Percentiles rank a stretch among this genome's conserved stretches.
These are phyloP conservation scores for Semnornis frantzii DNA, from an alignment of 2,113 vertebrate genomes.

Conservation along the genomic window DNA sequence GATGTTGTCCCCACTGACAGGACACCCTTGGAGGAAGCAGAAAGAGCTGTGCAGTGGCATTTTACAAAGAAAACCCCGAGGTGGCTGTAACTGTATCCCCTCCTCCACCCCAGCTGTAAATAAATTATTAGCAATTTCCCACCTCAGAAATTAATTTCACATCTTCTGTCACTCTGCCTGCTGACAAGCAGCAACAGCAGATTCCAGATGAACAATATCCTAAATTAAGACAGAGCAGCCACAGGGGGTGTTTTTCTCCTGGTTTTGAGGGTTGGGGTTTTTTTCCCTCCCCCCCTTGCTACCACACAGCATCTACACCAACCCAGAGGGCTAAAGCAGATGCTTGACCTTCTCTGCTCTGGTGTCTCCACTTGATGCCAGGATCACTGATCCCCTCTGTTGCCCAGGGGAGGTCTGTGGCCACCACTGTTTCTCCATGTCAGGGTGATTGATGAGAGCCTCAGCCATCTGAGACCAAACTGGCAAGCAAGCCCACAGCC, in stretches of 20 bases:
- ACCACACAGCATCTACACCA: neutral
- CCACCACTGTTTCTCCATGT: neutral
- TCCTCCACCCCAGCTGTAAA: neutral
- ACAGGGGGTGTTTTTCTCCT: neutral
- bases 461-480: neutral
- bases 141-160: conserved; percentile 31
- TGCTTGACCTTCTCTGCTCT: neutral
- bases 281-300: fast-evolving
- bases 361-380: neutral
- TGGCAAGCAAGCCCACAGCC: neutral
- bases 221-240: neutral
- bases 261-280: neutral
- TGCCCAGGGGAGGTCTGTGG: neutral
- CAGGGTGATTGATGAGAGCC: neutral
- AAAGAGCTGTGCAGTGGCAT: neutral
- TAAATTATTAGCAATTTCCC: conserved; percentile 56
- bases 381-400: neutral
- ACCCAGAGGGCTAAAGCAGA: neutral
- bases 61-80: neutral
- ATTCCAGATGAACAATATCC: neutral
- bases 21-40: neutral
- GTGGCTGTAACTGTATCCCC: neutral
- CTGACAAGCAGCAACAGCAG: conserved; percentile 14
- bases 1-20: neutral
- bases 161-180: conserved; percentile 11